A percentile compares a stretch with the other conserved stretches of the same genome.
phyloP scores from a whole-genome alignment of 2,797 vertebrate genomes.

The Orientallactaga sibirica region DNA sequence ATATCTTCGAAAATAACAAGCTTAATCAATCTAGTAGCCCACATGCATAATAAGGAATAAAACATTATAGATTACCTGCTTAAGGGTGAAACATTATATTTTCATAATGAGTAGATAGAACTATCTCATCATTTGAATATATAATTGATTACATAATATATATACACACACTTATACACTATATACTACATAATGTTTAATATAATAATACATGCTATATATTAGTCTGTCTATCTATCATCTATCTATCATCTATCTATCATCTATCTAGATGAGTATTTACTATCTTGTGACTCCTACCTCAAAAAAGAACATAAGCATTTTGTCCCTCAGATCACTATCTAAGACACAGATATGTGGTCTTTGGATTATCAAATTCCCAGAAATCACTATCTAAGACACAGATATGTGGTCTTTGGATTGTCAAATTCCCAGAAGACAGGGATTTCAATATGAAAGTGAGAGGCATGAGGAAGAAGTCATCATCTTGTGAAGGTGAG shows the following conservation, averaged over 20 bases:
- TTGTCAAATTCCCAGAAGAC: background rate
- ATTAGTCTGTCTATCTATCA: too few relatives aligned
- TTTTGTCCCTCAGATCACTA: background rate
- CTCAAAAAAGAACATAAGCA: background rate
- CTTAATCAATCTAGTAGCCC: too few relatives aligned
- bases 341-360: background rate
- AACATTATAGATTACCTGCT: background rate
- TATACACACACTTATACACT: too few relatives aligned
- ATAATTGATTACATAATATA: too few relatives aligned
- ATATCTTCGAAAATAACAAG: background rate
- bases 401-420: background rate
- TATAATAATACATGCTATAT: too few relatives aligned
- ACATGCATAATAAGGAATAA: too few relatives aligned
- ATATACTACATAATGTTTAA: too few relatives aligned
- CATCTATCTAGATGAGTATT: too few relatives aligned
- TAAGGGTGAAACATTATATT: background rate
- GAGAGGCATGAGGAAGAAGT: accelerated
- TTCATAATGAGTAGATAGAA: background rate
- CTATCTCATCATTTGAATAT: background rate
- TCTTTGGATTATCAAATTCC: background rate
- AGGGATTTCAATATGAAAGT: background rate
- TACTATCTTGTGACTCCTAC: background rate
- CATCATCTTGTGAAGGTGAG: background rate
- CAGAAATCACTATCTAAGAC: too few relatives aligned
- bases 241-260: too few relatives aligned